Conservation (phyloP, 2,113 vertebrate species). For the Calidris pugnax region DNA sequence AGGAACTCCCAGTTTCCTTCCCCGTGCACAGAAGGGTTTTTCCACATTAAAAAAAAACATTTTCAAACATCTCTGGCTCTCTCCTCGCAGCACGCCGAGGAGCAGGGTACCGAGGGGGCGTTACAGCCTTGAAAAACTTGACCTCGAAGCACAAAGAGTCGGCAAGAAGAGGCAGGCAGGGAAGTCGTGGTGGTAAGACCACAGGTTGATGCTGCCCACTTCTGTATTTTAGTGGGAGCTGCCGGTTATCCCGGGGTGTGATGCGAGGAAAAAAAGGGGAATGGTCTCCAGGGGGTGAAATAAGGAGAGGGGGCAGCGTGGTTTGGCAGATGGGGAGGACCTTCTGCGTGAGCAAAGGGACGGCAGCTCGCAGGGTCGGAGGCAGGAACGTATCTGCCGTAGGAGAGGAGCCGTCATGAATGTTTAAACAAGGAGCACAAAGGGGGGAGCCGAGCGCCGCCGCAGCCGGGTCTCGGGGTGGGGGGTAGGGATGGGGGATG, state of each 20-base stretch:
- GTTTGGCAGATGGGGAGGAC: neutral
- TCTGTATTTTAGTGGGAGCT: neutral
- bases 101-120: neutral
- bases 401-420: neutral
- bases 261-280: neutral
- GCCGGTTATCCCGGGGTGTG: fast-evolving
- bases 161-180: neutral
- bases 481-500: neutral
- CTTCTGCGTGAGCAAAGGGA: neutral
- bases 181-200: neutral
- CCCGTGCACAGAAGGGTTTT: neutral
- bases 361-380: fast-evolving
- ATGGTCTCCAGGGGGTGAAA: neutral
- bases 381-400: neutral
- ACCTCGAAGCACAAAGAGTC: neutral
- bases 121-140: fast-evolving
- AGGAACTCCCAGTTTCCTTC: fast-evolving
- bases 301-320: neutral
- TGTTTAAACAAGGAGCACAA: neutral
- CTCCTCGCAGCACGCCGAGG: fast-evolving
- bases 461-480: neutral
- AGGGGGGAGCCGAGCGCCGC: neutral
- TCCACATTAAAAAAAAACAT: neutral
- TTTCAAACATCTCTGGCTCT: neutral
- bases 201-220: neutral